A percentile compares a stretch with the other conserved stretches of the same genome.
These are phyloP conservation scores for Hycleus phaleratus DNA, from an alignment of 1,140 invertebrate species.

Conservation along the genomic window DNA sequence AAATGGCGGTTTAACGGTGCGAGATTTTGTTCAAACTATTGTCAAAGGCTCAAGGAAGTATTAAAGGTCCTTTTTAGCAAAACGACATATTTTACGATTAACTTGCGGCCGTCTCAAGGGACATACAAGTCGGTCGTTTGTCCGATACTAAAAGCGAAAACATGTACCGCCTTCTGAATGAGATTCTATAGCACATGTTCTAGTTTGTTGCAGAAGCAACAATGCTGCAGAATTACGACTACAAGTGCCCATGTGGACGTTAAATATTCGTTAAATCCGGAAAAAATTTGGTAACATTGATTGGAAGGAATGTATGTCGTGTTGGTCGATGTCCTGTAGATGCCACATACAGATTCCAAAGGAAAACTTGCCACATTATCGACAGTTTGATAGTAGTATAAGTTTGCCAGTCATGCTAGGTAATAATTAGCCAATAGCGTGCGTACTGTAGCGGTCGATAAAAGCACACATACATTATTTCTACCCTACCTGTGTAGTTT, in stretches of 20 bases:
- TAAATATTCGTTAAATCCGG: no score
- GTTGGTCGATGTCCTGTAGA: no score
- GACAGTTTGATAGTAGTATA: constrained; percentile 1
- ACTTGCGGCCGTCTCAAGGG: constrained; percentile 16
- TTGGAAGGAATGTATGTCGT: no score
- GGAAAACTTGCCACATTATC: constrained; percentile 12
- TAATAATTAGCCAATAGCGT: constrained; percentile 34
- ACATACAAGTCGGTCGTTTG: constrained; percentile 19
- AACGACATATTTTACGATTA: constrained; percentile 17
- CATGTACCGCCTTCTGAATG: constrained; percentile 13
- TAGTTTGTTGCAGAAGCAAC: constrained; percentile 15
- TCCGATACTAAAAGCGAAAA: constrained; percentile 20
- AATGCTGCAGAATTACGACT: not conserved
- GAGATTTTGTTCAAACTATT: constrained; percentile 6
- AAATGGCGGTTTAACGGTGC: constrained; percentile 8
- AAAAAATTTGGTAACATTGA: no score
- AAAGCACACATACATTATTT: constrained; percentile 9
- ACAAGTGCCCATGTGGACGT: no score
- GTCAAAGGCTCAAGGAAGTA: constrained; percentile 8
- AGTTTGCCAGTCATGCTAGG: constrained; percentile 21
- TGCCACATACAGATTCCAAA: not conserved
- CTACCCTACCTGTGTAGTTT: constrained; percentile 13
- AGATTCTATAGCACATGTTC: constrained; percentile 17
- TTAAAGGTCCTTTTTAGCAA: constrained; percentile 15
- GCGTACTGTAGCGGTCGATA: constrained; percentile 11